phyloP scores from a whole-genome alignment of 2,797 vertebrate species.

The Sebastes vulpes region DNA sequence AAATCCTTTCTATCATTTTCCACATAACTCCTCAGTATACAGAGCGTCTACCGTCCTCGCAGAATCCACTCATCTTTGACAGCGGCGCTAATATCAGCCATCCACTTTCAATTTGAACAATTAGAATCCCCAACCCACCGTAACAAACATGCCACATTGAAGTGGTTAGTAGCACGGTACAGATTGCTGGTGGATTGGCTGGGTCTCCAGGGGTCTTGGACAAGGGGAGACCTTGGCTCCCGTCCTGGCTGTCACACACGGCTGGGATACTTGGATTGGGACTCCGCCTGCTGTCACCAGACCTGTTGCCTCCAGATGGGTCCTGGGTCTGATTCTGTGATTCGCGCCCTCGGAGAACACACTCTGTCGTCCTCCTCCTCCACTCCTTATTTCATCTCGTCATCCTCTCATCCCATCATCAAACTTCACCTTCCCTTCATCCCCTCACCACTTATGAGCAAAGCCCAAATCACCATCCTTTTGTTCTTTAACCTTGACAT shows the following conservation, averaged over 20 bases:
- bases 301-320: constrained; percentile 87
- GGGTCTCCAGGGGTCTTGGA: constrained; percentile 58
- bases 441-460: constrained; percentile 28
- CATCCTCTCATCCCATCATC: constrained; percentile 18
- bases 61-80: constrained; percentile 54
- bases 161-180: constrained; percentile 61
- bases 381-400: constrained; percentile 44
- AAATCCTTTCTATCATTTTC: constrained; percentile 55
- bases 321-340: constrained; percentile 49
- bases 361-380: constrained; percentile 27
- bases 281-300: constrained; percentile 77
- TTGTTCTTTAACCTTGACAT: constrained; percentile 75
- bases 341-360: constrained; percentile 40
- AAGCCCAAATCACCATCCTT: constrained; percentile 47
- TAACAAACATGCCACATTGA: constrained; percentile 39
- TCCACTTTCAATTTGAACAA: constrained; percentile 51
- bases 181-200: constrained; percentile 66
- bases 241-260: constrained; percentile 46
- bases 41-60: constrained; percentile 22
- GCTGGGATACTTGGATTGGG: constrained; percentile 62
- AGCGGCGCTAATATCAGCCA: constrained; percentile 50
- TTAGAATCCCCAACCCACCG: constrained; percentile 41
- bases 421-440: constrained; percentile 54
- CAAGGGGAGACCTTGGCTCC: constrained; percentile 35
- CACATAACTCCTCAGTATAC: constrained; percentile 40